Evolutionary conservation across 2,113 vertebrate genomes (phyloP), one percentile per base, ranked within the genome.

Genomic region (Grammomys dolichurus): DNA sequence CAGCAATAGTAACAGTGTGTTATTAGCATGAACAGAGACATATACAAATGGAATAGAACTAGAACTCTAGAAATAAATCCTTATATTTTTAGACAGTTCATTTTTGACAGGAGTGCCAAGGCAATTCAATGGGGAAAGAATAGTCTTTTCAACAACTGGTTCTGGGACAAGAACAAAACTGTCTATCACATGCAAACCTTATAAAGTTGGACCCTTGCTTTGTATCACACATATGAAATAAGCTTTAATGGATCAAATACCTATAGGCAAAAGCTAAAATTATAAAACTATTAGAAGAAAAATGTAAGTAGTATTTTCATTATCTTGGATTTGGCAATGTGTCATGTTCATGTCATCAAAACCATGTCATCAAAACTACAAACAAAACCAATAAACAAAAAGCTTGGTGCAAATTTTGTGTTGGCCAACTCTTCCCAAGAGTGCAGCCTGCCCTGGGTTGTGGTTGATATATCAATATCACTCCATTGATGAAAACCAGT

Each of bases 61-160:
- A 31, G 85, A 73, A 91, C n/a, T 81, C 46, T 36, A 91, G 43
- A 94, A 86, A 65, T n/a, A 75, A 91, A 81, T 33, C 26, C 28
- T 90, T 82, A 13, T 26, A 65, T 87, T 88, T 92, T 54, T 43
- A 76, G 72, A 88, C 8, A 85, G 46, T 89, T 89, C 43, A 73
- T 22, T 93, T 93, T 94, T 82, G 58, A 94, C 73, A 78, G 85
- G 51, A n/a, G 3, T 88, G 43, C 67, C 90, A 88, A 90, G 58
- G 63, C 6, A 48, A 13, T 63, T 85, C 48, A 84, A 2, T 86
- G 48, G 8, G 0, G 40, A 0, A 46, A 85, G 70, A 91, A 85
- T 84, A n/a, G 24, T 88, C 82, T 82, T 94, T 82, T 87, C 48
- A 94, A 72, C 51, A 93, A 89, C 60, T 8, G 13, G 16, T 80